phyloP scores from a whole-genome alignment of 1,140 invertebrate species.

The Chymomyza costata region DNA sequence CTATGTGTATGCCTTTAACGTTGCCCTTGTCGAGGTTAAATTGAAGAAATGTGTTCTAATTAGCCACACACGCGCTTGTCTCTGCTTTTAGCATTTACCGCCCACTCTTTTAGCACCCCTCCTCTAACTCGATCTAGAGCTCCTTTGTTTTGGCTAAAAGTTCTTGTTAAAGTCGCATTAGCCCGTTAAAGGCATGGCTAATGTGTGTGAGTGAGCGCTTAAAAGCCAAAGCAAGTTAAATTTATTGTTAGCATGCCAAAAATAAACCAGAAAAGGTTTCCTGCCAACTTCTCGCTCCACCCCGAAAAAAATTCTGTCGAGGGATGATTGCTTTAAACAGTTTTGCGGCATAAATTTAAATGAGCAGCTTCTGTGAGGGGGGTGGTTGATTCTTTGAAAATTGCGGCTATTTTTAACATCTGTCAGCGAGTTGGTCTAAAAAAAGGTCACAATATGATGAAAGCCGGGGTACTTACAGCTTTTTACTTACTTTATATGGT shows the following conservation, averaged over 20 bases:
- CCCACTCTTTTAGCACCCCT: background rate
- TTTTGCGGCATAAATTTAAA: too few species aligned
- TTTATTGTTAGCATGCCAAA: slow-evolving; percentile 47
- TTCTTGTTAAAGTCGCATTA: slow-evolving; percentile 68
- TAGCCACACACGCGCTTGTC: slow-evolving; percentile 54
- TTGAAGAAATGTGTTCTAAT: slow-evolving; percentile 71
- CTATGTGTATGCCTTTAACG: background rate
- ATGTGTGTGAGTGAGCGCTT: slow-evolving; percentile 25
- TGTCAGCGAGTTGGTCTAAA: slow-evolving; percentile 12
- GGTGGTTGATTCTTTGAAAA: too few species aligned
- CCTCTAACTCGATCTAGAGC: slow-evolving; percentile 1
- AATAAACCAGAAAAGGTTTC: slow-evolving; percentile 12
- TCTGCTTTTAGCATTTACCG: background rate
- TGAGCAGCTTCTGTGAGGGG: too few species aligned
- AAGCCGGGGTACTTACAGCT: too few species aligned
- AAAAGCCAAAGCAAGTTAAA: slow-evolving; percentile 28
- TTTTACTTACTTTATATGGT: too few species aligned
- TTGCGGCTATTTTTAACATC: slow-evolving; percentile 32
- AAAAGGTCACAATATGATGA: too few species aligned
- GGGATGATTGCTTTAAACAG: too few species aligned
- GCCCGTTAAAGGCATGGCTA: slow-evolving; percentile 45
- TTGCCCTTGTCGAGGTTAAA: slow-evolving; percentile 51
- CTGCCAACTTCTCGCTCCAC: background rate
- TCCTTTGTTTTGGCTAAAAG: slow-evolving; percentile 42
- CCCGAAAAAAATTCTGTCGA: too few species aligned